Base-by-base conservation (phyloP, 2,113 vertebrate species). In the Hemicordylus capensis region DNA sequence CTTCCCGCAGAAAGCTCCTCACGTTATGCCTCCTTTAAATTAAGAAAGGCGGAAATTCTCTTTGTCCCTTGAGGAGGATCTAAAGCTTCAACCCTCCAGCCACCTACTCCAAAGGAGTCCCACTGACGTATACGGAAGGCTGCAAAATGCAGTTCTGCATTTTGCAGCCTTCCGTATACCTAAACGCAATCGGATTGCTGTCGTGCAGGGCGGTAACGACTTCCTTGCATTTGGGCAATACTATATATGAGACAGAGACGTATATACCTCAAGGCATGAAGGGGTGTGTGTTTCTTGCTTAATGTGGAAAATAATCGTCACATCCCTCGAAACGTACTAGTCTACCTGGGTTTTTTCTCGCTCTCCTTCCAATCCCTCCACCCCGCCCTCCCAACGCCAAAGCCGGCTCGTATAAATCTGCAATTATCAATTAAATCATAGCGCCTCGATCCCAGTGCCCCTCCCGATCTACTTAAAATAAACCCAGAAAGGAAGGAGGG, bases 361-460 rank as follows among this genome's bases (percentile, higher is more conserved):
- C 28, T 5, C 14, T 64, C 28, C 5, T 34, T 15, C 48, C 14
- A 24, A 54, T 6, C 51, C 54, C 31, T 28, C 86, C 64, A 31
- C 28, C 63, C 48, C 22, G 73, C 69, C 28, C 8, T 77, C 66
- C 66, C 81, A 37, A 73, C 87, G 85, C 85, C 88, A 87, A 87
- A 84, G 72, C 79, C 80, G 88, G 56, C 56, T 19, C 70, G 20
- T 85, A 70, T 61, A 70, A 66, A 64, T 17, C 76, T 73, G 51
- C 58, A 39, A 84, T 67, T 69, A 85, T 14, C 0, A 59, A 56
- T 73, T 42, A 86, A 93, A 93, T 92, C 10, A 67, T 34, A 83
- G 48, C 26, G 34, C 37, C 74, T 89, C 39, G 3, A 58, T 69
- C 78, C 79, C 22, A 1, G 3, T 2, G 19, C 15, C 31, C 31